These are phyloP conservation scores for Dynastes maya DNA, from an alignment of 2,888 invertebrate genomes.

Conservation along the genomic window DNA sequence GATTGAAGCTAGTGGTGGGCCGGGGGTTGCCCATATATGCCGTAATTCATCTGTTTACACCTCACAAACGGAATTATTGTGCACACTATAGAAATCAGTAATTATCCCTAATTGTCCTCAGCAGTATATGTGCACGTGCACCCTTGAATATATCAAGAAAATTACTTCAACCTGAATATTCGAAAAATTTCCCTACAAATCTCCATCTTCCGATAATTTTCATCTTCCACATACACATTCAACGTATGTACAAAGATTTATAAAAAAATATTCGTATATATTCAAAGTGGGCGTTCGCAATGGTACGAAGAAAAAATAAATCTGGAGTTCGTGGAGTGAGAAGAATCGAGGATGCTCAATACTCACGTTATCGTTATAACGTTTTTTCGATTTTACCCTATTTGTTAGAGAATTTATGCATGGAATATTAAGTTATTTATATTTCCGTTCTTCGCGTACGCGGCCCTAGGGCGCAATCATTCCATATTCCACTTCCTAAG, in stretches of 20 bases:
- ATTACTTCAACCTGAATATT: background rate
- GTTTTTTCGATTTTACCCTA: constrained; percentile 52
- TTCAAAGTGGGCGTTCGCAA: constrained; percentile 20
- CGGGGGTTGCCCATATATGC: too few relatives aligned
- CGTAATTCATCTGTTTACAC: too few relatives aligned
- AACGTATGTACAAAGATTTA: background rate
- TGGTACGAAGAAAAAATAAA: background rate
- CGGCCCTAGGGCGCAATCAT: constrained; percentile 54
- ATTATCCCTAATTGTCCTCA: too few relatives aligned
- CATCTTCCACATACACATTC: background rate
- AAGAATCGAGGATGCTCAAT: constrained; percentile 41
- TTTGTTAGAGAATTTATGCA: constrained; percentile 59
- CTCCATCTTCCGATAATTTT: background rate
- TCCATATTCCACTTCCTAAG: constrained; percentile 53
- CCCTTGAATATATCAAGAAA: background rate
- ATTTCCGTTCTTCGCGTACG: constrained; percentile 57
- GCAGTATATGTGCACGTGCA: background rate
- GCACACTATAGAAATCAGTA: too few relatives aligned
- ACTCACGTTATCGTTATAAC: constrained; percentile 41
- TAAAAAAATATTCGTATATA: constrained; percentile 4
- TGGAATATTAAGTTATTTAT: constrained; percentile 60
- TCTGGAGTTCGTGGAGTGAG: constrained; percentile 32
- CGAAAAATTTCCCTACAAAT: background rate
- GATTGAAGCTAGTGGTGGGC: too few relatives aligned
- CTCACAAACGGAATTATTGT: too few relatives aligned